Conservation (phyloP, 2,797 vertebrate species). For the Cirrhinus mrigala region DNA sequence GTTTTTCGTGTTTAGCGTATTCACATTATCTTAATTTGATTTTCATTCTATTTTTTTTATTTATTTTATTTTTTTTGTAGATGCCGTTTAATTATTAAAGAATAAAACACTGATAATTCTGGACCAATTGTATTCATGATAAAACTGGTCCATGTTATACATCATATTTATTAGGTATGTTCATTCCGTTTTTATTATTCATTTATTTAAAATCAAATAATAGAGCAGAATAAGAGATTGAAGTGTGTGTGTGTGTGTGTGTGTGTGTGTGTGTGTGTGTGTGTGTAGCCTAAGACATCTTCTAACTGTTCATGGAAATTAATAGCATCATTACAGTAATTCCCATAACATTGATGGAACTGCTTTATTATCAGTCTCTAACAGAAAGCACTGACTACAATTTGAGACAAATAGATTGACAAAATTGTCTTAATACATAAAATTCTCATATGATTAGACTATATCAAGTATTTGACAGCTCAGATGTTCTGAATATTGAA, state of each 20-base stretch:
- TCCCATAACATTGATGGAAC: neutral
- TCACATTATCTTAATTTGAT: neutral
- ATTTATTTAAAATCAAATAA: neutral
- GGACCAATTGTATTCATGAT: neutral
- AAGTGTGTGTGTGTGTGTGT: neutral
- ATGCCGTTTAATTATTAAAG: neutral
- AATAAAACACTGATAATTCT: neutral
- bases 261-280: conserved; percentile 1
- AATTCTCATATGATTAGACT: neutral
- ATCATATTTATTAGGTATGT: neutral
- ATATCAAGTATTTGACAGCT: neutral
- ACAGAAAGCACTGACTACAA: neutral
- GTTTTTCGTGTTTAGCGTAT: neutral
- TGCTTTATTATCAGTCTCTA: neutral
- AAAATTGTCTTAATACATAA: neutral
- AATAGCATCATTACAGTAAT: conserved; percentile 3
- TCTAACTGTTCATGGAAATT: neutral
- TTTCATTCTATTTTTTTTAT: too few species aligned
- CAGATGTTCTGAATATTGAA: neutral
- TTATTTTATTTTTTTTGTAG: neutral
- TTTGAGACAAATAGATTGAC: neutral
- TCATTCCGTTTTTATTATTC: neutral
- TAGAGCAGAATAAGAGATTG: neutral
- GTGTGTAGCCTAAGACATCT: neutral
- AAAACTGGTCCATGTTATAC: neutral